Conservation (phyloP, 2,113 vertebrate species). For the Oryzias curvinotus region DNA sequence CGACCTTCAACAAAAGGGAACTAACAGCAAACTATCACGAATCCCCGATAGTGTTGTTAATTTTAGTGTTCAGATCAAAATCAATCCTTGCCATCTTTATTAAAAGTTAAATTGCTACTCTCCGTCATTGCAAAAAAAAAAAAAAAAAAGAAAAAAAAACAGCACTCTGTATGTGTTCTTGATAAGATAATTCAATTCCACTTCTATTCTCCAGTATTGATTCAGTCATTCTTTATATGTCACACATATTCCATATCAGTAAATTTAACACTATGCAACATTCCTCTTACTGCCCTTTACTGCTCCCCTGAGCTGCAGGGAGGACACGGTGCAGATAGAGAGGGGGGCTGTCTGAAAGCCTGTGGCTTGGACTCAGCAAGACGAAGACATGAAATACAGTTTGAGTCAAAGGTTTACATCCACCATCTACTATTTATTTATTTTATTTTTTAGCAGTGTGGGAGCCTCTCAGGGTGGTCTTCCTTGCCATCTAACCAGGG, state of each 20-base stretch:
- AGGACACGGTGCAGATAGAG: constrained; percentile 46
- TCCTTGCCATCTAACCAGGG: constrained; percentile 11
- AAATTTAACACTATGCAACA: not conserved
- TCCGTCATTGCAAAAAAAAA: too few species aligned
- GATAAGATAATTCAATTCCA: not conserved
- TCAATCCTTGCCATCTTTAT: too few species aligned
- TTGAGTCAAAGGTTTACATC: constrained; percentile 38
- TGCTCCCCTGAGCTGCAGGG: constrained; percentile 25
- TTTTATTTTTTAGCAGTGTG: constrained; percentile 12
- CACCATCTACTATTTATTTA: not conserved
- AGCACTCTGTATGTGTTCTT: not conserved
- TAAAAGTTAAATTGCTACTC: too few species aligned
- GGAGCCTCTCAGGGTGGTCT: constrained; percentile 31
- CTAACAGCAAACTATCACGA: too few species aligned
- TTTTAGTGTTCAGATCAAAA: too few species aligned
- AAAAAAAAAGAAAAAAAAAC: not conserved
- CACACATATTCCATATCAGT: constrained; percentile 2
- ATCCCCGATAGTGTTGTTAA: too few species aligned
- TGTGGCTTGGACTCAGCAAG: constrained; percentile 38
- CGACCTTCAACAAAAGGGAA: too few species aligned
- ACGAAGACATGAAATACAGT: constrained; percentile 42
- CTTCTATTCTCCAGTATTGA: not conserved
- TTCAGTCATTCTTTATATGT: constrained; percentile 1
- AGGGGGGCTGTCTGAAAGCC: constrained; percentile 29
- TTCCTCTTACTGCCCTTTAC: constrained; percentile 14